These are phyloP conservation scores for Poeciliopsis paucimaculata DNA, from an alignment of 2,797 vertebrate species.

Conservation along the genomic window DNA sequence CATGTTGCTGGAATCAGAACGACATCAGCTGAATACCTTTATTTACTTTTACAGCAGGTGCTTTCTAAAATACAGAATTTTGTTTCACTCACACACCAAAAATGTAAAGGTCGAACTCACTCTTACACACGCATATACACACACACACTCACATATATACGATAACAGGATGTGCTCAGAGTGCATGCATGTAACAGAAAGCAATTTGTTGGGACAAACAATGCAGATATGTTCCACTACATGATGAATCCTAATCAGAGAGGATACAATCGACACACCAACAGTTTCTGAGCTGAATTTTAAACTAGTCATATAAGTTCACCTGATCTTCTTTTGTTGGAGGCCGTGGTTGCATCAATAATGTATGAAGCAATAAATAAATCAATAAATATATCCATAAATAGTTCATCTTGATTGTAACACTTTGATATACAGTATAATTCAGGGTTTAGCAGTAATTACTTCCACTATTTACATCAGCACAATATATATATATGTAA, in stretches of 20 bases:
- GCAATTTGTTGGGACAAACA: conserved; percentile 9
- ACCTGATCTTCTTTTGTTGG: conserved; percentile 29
- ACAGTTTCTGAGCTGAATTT: conserved; percentile 40
- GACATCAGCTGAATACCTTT: not conserved
- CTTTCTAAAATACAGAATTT: conserved; percentile 2
- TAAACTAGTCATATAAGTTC: not conserved
- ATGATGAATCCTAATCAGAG: conserved; percentile 22
- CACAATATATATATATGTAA: conserved; percentile 31
- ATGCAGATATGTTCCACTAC: conserved; percentile 5
- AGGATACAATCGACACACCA: conserved; percentile 58
- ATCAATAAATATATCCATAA: conserved; percentile 68
- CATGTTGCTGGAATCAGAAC: not conserved
- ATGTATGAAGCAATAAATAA: conserved; percentile 59
- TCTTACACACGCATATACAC: not conserved
- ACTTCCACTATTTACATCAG: conserved; percentile 71
- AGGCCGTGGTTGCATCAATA: conserved; percentile 32
- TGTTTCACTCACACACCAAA: conserved; percentile 1
- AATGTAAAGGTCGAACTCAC: not conserved
- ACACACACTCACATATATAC: not conserved
- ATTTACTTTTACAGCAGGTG: not conserved
- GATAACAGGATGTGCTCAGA: conserved; percentile 24
- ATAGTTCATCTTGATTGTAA: conserved; percentile 61
- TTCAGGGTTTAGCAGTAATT: conserved; percentile 65
- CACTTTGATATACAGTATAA: conserved; percentile 68
- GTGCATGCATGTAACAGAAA: conserved; percentile 25